Percentiles rank a stretch among this genome's conserved stretches.
Conservation (phyloP, 2,888 invertebrate genomes). For the Calephelis perditalis region DNA sequence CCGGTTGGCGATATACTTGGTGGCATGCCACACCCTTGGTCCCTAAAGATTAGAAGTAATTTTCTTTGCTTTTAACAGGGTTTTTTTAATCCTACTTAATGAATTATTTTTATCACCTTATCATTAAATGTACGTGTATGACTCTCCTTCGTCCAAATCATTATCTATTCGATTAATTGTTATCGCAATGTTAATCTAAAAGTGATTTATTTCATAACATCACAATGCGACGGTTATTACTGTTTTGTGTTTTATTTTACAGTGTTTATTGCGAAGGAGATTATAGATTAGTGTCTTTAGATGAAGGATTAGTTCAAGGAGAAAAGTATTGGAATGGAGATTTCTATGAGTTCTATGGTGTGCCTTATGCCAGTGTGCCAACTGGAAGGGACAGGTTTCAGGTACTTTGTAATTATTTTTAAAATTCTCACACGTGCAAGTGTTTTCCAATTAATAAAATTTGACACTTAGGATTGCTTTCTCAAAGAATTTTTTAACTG, state of each 20-base stretch:
- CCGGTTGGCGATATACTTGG: too few species aligned
- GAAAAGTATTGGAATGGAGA: constrained; percentile 66
- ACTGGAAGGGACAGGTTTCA: constrained; percentile 55
- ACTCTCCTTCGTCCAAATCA: constrained; percentile 22
- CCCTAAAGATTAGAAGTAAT: too few species aligned
- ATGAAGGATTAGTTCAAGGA: constrained; percentile 50
- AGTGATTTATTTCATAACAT: constrained; percentile 20
- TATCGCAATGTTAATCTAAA: constrained; percentile 18
- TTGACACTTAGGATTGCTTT: too few species aligned
- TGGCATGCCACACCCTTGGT: too few species aligned
- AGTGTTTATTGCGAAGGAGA: constrained; percentile 36
- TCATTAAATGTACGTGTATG: constrained; percentile 27
- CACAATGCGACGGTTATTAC: constrained; percentile 39
- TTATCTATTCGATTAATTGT: constrained; percentile 22
- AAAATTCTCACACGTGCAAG: too few species aligned
- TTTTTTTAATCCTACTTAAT: too few species aligned
- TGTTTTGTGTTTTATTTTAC: constrained; percentile 35
- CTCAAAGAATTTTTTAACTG: too few species aligned
- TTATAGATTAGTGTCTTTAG: constrained; percentile 41
- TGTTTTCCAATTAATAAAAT: too few species aligned
- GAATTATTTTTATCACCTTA: constrained; percentile 15
- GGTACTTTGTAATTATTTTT: constrained; percentile 36
- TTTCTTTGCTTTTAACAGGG: too few species aligned
- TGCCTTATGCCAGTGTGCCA: constrained; percentile 59
- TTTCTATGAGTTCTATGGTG: constrained; percentile 58